These are phyloP conservation scores for Oryzias dopingdopingensis DNA, from an alignment of 2,797 vertebrate genomes.

Conservation along the genomic window DNA sequence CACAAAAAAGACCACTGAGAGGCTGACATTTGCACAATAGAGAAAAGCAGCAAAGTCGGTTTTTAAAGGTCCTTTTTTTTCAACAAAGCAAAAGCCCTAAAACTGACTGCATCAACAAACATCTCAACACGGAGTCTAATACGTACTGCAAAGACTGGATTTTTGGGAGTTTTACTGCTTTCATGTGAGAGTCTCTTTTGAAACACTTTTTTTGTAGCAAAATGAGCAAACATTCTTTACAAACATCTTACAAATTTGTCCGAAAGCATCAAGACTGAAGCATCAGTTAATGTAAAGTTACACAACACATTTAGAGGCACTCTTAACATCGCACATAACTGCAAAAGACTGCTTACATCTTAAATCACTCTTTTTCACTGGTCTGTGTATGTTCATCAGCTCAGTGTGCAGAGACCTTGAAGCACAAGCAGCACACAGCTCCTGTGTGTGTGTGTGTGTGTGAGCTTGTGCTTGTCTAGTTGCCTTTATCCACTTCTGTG, in stretches of 20 bases:
- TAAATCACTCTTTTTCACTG: too few species aligned
- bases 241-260: slow-evolving; percentile 1
- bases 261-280: background rate
- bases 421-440: background rate
- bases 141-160: background rate
- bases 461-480: slow-evolving; percentile 5
- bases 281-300: slow-evolving; percentile 1
- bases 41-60: slow-evolving; percentile 6
- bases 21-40: slow-evolving; percentile 16
- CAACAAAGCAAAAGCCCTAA: slow-evolving; percentile 22
- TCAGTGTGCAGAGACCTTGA: slow-evolving; percentile 13
- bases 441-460: slow-evolving; percentile 3
- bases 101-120: background rate
- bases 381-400: background rate
- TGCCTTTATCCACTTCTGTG: slow-evolving; percentile 23
- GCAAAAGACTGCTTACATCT: too few species aligned
- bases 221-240: background rate
- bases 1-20: slow-evolving; percentile 26
- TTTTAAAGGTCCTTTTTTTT: slow-evolving; percentile 1
- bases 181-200: background rate
- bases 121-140: slow-evolving; percentile 3
- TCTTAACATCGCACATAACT: too few species aligned
- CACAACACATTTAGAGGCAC: background rate
- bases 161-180: background rate
- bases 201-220: background rate